Evolutionary conservation across 2,797 vertebrate genomes (phyloP).

Genomic region (Limnodromus scolopaceus): DNA sequence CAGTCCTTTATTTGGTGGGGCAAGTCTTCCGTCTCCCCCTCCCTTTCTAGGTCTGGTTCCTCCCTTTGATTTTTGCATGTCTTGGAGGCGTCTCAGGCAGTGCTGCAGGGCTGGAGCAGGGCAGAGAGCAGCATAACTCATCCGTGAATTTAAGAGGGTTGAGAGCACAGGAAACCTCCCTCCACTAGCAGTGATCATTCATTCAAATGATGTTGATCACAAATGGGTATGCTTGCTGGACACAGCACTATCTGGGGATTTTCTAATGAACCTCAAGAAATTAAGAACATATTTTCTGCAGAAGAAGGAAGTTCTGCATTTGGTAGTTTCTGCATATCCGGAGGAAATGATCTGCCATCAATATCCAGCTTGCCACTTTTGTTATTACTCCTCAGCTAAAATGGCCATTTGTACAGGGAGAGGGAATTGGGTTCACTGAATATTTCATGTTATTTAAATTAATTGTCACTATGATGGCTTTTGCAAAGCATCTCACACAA

Average conservation of each 20-base stretch:
- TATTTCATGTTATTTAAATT: constrained; percentile 44
- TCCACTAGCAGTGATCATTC: neutral
- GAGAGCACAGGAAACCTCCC: neutral
- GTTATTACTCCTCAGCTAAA: neutral
- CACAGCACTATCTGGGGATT: neutral
- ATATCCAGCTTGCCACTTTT: neutral
- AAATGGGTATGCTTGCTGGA: neutral
- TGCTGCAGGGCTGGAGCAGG: neutral
- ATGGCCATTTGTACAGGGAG: neutral
- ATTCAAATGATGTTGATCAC: neutral
- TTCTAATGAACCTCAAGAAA: neutral
- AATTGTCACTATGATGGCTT: neutral
- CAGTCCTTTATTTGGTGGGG: neutral
- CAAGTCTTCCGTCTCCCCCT: neutral
- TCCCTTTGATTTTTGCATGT: neutral
- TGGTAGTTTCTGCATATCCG: rapidly evolving
- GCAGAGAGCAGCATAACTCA: neutral
- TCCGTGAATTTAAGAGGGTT: neutral
- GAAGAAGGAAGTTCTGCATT: neutral
- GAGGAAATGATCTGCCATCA: neutral
- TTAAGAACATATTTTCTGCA: neutral
- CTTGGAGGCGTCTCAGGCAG: neutral
- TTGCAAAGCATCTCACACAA: neutral
- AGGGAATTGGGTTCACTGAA: neutral
- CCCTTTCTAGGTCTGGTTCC: neutral